Conservation (phyloP, 1,140 invertebrate genomes). For the Aporrectodea caliginosa region DNA sequence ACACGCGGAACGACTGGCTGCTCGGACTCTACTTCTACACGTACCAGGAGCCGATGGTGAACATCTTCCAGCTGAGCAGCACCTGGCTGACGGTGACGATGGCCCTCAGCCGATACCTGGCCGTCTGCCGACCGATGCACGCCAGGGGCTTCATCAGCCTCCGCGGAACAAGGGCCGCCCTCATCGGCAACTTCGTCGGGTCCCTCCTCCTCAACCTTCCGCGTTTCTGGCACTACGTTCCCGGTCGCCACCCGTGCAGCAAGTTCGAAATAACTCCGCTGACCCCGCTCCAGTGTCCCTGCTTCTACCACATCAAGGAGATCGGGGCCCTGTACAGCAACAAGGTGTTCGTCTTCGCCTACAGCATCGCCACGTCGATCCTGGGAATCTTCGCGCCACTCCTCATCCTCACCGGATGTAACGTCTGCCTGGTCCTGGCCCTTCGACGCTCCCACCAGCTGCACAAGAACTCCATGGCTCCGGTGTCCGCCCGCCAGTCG, state of each 20-base stretch:
- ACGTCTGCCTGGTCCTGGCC: conserved; percentile 46
- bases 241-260: conserved; percentile 33
- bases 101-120: conserved; percentile 28
- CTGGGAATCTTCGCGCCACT: conserved; percentile 49
- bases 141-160: conserved; percentile 45
- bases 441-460: conserved; percentile 24
- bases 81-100: conserved; percentile 31
- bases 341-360: conserved; percentile 39
- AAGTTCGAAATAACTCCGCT: background rate
- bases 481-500: conserved; percentile 16
- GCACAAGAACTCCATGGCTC: conserved; percentile 13
- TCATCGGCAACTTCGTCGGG: conserved; percentile 43
- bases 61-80: conserved; percentile 25
- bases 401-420: conserved; percentile 46
- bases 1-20: conserved; percentile 10
- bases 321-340: conserved; percentile 1
- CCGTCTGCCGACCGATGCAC: conserved; percentile 24
- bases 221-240: conserved; percentile 46
- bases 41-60: conserved; percentile 35
- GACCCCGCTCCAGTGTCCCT: conserved; percentile 12
- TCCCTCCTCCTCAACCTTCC: conserved; percentile 50
- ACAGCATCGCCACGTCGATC: conserved; percentile 46
- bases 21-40: conserved; percentile 46
- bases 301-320: conserved; percentile 1
- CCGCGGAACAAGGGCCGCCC: conserved; percentile 44